These are phyloP conservation scores for cat (Felis catus) DNA, from an alignment of 2,113 vertebrate species.

Conservation along the genomic window F.catus_Fca126_mat1.0 CM031424.1:5656501-5657000, in stretches of 20 bases:
- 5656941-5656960: too few relatives aligned
- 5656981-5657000: too few relatives aligned
- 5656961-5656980: too few relatives aligned
- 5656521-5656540: too few relatives aligned
- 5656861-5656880: background rate
- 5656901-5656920: background rate
- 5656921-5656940: background rate
- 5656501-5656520: too few relatives aligned
- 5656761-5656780: background rate
- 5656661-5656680: background rate
- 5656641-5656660: too few relatives aligned
- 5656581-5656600: too few relatives aligned
- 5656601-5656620: too few relatives aligned
- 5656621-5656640: too few relatives aligned
- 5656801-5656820: background rate
- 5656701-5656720: background rate
- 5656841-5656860: background rate
- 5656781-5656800: background rate
- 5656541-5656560: too few relatives aligned
- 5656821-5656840: background rate
- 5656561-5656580: too few relatives aligned
- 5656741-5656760: background rate
- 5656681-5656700: background rate
- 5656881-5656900: background rate
- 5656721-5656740: background rate